Base-by-base conservation (phyloP, 1,140 invertebrate species). In the Sarcophaga bullata region DNA sequence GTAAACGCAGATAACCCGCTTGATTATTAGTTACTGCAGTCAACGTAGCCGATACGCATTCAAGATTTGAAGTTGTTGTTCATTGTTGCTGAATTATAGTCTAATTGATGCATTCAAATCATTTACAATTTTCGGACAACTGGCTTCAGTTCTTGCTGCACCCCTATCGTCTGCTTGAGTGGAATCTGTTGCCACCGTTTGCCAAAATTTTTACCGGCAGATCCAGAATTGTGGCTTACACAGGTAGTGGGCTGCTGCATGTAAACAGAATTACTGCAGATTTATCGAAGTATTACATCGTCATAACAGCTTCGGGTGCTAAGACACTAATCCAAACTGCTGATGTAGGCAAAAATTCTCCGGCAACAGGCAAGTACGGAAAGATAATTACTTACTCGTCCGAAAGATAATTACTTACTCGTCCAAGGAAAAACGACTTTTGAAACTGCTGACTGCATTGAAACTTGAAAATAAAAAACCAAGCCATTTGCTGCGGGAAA, bases 291-390 rank as follows among this genome's bases (percentile, higher is more conserved):
- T 76, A 48, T 76, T 76, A 76, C 15, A 47, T 8, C 47, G 37
- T 76, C 3, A 47, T 76, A 6, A 13, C 8, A 10, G 75, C 47
- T 8, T 49, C 49, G 15, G 75, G 49, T 76, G 37, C 75, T 0
- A 46, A 76, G 6, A 76, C 37, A 0, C 8, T 76, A n/a, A 37
- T 46, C 5, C 19, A 73, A 73, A 73, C 25, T 25, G 75, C 75
- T 47, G 75, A 78, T 48, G 75, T 78, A 0, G 75, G 15, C 8
- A 49, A 47, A 78, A 78, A 78, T 78, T 47, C 75, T 8, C n/a
- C 75, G n/a, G 75, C 37, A 8, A 50, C 75, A 47, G 47, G 48
- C 75, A 78, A 78, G 48, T 78, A 78, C n/a, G 75, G 49, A 2
- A 47, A 78, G 17, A 17, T 78, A 6, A 78, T 10, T 78, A 17